These are phyloP conservation scores for Danio tinwini DNA, from an alignment of 2,797 vertebrate species.

Conservation along the genomic window DNA sequence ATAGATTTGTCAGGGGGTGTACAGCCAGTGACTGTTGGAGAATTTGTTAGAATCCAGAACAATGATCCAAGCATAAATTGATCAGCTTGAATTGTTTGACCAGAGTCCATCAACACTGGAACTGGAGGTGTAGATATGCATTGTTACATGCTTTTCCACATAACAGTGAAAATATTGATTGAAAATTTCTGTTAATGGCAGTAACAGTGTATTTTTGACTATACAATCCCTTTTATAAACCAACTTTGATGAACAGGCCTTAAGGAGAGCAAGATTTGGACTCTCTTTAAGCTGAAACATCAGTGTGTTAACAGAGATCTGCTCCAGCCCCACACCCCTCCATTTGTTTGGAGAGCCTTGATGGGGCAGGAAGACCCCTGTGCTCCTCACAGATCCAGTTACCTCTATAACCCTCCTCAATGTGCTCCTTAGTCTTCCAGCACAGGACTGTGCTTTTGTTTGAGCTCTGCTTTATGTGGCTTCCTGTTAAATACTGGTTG, in stretches of 20 bases:
- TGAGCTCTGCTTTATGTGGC: conserved; percentile 15
- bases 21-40: too few species aligned
- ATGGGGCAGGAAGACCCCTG: conserved; percentile 58
- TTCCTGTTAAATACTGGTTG: conserved; percentile 1
- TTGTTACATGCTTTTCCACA: too few species aligned
- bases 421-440: conserved; percentile 25
- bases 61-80: too few species aligned
- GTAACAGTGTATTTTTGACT: too few species aligned
- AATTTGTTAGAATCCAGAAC: too few species aligned
- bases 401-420: conserved; percentile 47
- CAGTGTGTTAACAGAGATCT: conserved; percentile 41
- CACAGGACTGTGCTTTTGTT: conserved; percentile 35
- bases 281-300: conserved; percentile 29
- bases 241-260: conserved; percentile 26
- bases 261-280: conserved; percentile 16
- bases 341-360: conserved; percentile 57
- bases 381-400: conserved; percentile 57
- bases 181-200: too few species aligned
- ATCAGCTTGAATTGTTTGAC: too few species aligned
- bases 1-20: too few species aligned
- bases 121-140: too few species aligned
- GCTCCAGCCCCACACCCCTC: conserved; percentile 5
- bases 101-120: too few species aligned
- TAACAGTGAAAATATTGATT: too few species aligned
- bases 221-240: conserved; percentile 14